A percentile compares a stretch with the other conserved stretches of the same genome.
Evolutionary conservation across 2,888 invertebrate species (phyloP).

Genomic region (Drosophila helvetica): DNA sequence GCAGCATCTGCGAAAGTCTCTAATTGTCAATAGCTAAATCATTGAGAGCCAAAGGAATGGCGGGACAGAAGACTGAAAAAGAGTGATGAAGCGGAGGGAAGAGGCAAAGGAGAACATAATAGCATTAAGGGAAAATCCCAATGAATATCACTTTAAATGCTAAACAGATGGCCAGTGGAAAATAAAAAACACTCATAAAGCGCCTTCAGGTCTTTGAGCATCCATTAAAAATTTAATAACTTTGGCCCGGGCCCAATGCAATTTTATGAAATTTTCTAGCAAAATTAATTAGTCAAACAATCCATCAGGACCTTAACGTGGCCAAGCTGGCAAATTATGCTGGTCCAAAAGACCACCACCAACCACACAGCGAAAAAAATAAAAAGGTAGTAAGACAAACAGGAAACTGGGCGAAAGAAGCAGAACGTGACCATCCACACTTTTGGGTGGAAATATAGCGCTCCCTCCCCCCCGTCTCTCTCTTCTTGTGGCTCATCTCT

Average conservation of each 20-base stretch:
- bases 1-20: conserved; percentile 45
- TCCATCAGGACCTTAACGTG: conserved; percentile 53
- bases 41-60: conserved; percentile 53
- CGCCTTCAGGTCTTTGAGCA: conserved; percentile 30
- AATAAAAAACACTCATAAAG: conserved; percentile 41
- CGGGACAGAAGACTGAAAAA: conserved; percentile 6
- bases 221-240: conserved; percentile 51
- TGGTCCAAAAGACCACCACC: too few relatives aligned
- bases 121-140: conserved; percentile 55
- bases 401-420: conserved; percentile 35
- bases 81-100: conserved; percentile 1
- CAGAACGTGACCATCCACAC: conserved; percentile 41
- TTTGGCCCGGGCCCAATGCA: conserved; percentile 46
- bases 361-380: neutral
- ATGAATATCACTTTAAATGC: conserved; percentile 67
- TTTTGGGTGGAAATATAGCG: conserved; percentile 1
- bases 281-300: conserved; percentile 68
- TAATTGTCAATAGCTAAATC: conserved; percentile 69
- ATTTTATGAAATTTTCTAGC: conserved; percentile 44
- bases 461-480: neutral
- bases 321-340: conserved; percentile 48
- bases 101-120: conserved; percentile 43
- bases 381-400: conserved; percentile 26
- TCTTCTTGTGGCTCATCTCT: neutral
- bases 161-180: conserved; percentile 37